Conservation (phyloP, 2,113 vertebrate genomes). For the Eupsittula cactorum region DNA sequence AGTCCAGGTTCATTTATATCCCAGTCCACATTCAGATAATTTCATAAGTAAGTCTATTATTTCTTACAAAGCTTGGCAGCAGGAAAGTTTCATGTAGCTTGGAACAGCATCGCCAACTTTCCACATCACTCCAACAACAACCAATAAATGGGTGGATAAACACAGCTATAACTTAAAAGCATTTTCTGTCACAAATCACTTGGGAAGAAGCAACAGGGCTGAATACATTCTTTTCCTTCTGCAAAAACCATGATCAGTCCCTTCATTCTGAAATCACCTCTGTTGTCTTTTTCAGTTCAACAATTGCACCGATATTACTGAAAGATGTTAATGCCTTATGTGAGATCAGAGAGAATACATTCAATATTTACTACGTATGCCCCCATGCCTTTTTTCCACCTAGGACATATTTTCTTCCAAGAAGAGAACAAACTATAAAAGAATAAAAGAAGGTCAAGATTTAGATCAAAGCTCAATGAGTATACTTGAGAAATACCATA, state of each 20-base stretch:
- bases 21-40: not conserved
- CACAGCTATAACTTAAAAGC: not conserved
- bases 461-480: not conserved
- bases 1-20: not conserved
- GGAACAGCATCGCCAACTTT: not conserved
- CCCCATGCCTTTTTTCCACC: not conserved
- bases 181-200: not conserved
- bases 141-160: not conserved
- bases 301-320: not conserved
- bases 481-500: not conserved
- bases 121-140: not conserved
- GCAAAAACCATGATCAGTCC: accelerated
- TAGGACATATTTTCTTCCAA: not conserved
- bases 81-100: not conserved
- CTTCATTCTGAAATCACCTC: not conserved
- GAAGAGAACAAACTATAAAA: not conserved
- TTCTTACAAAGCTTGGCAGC: not conserved
- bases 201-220: not conserved
- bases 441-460: not conserved
- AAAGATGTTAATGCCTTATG: accelerated
- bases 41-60: not conserved
- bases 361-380: not conserved
- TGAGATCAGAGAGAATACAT: not conserved
- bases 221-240: not conserved
- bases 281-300: not conserved